Conservation (phyloP, 2,797 vertebrate genomes). For the Nothura maculosa region DNA sequence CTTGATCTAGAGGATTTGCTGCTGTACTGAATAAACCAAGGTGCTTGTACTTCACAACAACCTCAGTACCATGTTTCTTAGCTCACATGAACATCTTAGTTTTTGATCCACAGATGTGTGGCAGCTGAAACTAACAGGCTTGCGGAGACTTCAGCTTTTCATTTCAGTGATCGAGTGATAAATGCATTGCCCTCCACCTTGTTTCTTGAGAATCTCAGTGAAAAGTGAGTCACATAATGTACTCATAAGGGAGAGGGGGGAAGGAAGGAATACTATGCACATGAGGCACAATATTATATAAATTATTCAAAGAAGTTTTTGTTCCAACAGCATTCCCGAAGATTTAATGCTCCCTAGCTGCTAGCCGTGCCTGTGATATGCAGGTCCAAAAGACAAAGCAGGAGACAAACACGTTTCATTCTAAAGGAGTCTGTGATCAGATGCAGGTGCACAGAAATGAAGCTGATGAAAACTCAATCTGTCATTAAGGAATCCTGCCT, state of each 20-base stretch:
- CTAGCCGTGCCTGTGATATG: background rate
- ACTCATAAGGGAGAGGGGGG: background rate
- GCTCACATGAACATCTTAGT: background rate
- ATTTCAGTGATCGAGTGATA: background rate
- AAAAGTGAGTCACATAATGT: background rate
- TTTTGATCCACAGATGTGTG: background rate
- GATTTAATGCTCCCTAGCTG: background rate
- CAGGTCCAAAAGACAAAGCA: background rate
- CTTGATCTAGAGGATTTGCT: background rate
- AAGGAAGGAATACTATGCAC: too few relatives aligned
- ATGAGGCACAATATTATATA: background rate
- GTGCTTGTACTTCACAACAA: background rate
- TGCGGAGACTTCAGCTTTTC: background rate
- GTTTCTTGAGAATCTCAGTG: background rate
- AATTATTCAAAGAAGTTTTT: conserved; percentile 9
- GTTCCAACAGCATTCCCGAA: background rate
- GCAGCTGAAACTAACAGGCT: background rate
- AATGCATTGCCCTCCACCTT: background rate
- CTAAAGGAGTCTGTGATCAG: background rate
- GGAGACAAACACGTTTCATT: background rate
- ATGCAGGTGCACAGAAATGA: background rate
- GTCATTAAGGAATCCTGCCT: background rate
- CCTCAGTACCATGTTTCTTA: background rate
- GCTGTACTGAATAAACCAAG: background rate
- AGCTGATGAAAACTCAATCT: background rate